phyloP scores from a whole-genome alignment of 2,888 invertebrate species.

The Smittia sp. region DNA sequence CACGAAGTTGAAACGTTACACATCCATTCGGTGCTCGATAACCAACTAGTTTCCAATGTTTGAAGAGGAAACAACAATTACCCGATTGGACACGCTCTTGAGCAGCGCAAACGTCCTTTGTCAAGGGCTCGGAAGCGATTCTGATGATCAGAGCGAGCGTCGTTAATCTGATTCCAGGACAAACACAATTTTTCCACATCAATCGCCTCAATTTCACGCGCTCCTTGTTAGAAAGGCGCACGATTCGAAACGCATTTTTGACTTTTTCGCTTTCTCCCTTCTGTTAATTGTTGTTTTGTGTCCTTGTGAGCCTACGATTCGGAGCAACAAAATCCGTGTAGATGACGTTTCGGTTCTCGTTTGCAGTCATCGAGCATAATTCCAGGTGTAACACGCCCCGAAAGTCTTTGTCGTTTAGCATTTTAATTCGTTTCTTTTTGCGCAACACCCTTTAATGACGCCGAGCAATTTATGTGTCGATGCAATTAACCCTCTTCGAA shows the following conservation, averaged over 20 bases:
- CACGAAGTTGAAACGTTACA: too few species aligned
- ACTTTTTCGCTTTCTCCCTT: conserved; percentile 7
- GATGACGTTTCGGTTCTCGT: not conserved
- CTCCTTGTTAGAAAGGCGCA: not conserved
- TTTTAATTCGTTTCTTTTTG: conserved; percentile 27
- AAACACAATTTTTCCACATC: conserved; percentile 23
- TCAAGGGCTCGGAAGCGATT: not conserved
- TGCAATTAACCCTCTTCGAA: conserved; percentile 38
- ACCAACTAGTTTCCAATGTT: not conserved
- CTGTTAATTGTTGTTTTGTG: not conserved
- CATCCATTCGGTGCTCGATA: not conserved
- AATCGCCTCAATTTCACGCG: conserved; percentile 34
- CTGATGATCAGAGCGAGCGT: too few species aligned
- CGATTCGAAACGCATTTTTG: conserved; percentile 40
- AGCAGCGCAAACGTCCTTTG: not conserved
- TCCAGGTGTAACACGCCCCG: conserved; percentile 41
- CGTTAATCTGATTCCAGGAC: conserved; percentile 33
- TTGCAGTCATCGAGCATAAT: not conserved
- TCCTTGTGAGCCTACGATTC: not conserved
- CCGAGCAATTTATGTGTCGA: not conserved
- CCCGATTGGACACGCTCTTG: conserved; percentile 22
- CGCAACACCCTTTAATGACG: not conserved
- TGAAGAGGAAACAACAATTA: conserved; percentile 33
- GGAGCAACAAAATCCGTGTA: not conserved
- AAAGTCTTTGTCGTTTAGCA: conserved; percentile 19